phyloP scores from a whole-genome alignment of 2,113 vertebrate genomes.

The Loxodonta africana region DNA sequence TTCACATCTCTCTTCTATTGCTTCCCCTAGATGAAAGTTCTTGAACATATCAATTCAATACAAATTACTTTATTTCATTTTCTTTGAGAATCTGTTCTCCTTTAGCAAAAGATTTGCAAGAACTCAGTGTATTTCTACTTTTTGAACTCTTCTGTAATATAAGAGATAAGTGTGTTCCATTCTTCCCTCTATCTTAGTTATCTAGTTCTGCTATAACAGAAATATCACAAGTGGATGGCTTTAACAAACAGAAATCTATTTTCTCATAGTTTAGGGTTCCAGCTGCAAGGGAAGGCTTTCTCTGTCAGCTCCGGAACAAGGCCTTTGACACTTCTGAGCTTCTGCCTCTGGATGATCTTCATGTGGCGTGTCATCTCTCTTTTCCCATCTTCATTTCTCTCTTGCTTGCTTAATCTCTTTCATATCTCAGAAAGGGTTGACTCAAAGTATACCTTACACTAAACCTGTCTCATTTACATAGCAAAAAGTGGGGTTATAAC shows the following conservation, averaged over 20 bases:
- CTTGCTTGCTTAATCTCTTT: background rate
- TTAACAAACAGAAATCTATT: background rate
- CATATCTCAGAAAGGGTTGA: background rate
- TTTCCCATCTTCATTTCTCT: background rate
- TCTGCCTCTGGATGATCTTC: background rate
- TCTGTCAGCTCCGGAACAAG: background rate
- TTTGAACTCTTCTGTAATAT: background rate
- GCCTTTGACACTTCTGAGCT: background rate
- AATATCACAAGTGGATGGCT: no score
- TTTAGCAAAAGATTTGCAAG: background rate
- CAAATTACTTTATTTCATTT: constrained; percentile 43
- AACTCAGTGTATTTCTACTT: background rate
- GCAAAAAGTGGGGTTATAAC: background rate
- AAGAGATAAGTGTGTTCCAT: background rate
- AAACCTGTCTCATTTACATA: background rate
- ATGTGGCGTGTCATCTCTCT: background rate
- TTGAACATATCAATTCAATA: constrained; percentile 56
- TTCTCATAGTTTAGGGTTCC: background rate
- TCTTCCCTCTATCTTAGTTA: no score
- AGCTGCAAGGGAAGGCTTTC: background rate
- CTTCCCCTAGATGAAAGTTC: constrained; percentile 16
- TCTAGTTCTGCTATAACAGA: no score
- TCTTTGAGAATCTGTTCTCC: background rate
- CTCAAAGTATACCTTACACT: background rate
- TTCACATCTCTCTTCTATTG: background rate